Percentiles rank a stretch among this genome's conserved stretches.
Conservation (phyloP, 2,797 vertebrate genomes). For the Parauchenoglanis punctatus region DNA sequence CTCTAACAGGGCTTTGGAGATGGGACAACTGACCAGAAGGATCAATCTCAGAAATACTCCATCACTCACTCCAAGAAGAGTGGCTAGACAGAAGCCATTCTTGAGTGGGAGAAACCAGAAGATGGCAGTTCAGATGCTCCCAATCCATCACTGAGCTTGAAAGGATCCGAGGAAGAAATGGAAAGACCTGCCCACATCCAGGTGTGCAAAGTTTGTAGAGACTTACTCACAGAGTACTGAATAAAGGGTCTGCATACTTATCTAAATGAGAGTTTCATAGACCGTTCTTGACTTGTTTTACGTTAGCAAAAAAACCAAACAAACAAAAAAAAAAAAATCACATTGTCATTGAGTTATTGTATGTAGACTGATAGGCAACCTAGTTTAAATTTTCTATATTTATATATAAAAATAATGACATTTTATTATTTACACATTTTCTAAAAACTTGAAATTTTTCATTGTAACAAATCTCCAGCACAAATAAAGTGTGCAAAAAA, state of each 20-base stretch:
- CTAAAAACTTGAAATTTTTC: too few relatives aligned
- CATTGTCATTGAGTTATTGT: not conserved
- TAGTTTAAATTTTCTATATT: too few relatives aligned
- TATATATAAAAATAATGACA: not conserved
- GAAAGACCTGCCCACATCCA: not conserved
- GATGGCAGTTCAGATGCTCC: not conserved
- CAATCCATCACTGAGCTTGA: not conserved
- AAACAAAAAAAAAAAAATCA: not conserved
- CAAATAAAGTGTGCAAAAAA: not conserved
- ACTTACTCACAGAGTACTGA: not conserved
- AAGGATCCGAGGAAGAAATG: not conserved
- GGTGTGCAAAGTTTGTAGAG: not conserved
- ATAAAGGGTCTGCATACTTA: not conserved
- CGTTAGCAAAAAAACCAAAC: too few relatives aligned
- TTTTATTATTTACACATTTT: too few relatives aligned
- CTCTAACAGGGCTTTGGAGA: not conserved
- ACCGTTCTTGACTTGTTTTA: not conserved
- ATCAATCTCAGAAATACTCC: not conserved
- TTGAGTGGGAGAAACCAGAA: not conserved
- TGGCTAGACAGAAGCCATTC: not conserved
- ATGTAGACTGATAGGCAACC: not conserved
- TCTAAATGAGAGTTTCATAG: not conserved
- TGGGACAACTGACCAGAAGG: not conserved
- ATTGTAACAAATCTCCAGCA: not conserved
- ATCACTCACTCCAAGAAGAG: not conserved